Percentiles rank a stretch among this genome's conserved stretches.
These are phyloP conservation scores for Crocidura indochinensis DNA, from an alignment of 2,797 vertebrate species.

Conservation along the genomic window DNA sequence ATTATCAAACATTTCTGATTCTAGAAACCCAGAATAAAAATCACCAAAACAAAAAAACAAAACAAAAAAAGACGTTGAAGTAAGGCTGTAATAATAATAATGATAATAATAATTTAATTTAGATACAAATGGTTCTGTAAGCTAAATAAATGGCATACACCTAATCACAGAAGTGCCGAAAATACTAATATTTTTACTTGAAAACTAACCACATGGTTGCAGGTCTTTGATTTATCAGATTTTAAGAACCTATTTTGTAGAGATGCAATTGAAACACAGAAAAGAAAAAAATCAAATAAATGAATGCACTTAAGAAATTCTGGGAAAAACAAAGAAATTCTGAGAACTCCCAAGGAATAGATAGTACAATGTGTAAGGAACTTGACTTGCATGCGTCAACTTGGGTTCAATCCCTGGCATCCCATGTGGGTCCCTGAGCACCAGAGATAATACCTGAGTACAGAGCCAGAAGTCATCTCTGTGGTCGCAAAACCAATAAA, in stretches of 20 bases:
- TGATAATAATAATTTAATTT: neutral
- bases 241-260: neutral
- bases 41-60: too few relatives aligned
- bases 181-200: neutral
- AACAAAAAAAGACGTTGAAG: neutral
- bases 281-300: neutral
- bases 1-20: too few relatives aligned
- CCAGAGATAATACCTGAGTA: too few relatives aligned
- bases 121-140: neutral
- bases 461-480: too few relatives aligned
- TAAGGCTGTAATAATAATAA: neutral
- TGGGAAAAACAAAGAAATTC: too few relatives aligned
- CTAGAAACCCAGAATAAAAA: too few relatives aligned
- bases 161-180: conserved; percentile 6
- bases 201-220: neutral
- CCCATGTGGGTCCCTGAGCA: too few relatives aligned
- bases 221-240: neutral
- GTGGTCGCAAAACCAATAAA: too few relatives aligned
- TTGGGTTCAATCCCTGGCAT: too few relatives aligned
- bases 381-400: too few relatives aligned
- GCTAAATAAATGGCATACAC: neutral
- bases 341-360: too few relatives aligned
- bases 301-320: neutral
- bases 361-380: too few relatives aligned
- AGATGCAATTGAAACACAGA: conserved; percentile 1